Conservation (phyloP, 1,140 invertebrate genomes). For the Bombus balteatus region DNA sequence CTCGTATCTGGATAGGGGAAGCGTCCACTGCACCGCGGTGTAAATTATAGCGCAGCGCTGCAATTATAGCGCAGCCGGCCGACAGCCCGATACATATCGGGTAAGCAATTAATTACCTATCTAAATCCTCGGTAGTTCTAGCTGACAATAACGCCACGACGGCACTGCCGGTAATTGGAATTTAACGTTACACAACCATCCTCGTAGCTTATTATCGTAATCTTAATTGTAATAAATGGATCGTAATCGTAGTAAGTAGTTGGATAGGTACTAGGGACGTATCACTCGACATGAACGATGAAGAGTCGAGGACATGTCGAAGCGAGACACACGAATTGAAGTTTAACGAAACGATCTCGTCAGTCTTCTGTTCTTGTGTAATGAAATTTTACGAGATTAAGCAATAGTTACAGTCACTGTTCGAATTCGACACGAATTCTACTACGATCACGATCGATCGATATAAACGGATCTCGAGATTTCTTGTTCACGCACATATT, state of each 20-base stretch:
- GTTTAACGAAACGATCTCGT: too few relatives aligned
- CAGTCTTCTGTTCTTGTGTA: too few relatives aligned
- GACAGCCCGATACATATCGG: conserved; percentile 17
- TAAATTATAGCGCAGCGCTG: neutral
- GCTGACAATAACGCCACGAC: conserved; percentile 37
- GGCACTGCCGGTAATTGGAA: conserved; percentile 41
- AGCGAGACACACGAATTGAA: too few relatives aligned
- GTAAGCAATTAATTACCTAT: conserved; percentile 35
- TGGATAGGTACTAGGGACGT: neutral
- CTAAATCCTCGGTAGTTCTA: conserved; percentile 22
- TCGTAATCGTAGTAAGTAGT: conserved; percentile 49
- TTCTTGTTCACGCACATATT: too few relatives aligned
- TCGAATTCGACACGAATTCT: too few relatives aligned
- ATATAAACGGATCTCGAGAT: too few relatives aligned
- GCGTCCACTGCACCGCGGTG: neutral
- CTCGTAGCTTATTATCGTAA: conserved; percentile 44
- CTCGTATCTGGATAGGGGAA: neutral
- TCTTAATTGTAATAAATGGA: conserved; percentile 43
- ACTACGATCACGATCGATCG: too few relatives aligned
- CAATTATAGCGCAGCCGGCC: neutral
- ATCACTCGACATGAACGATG: neutral
- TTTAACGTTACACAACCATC: conserved; percentile 35
- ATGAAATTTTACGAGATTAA: too few relatives aligned
- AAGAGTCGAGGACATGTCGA: too few relatives aligned
- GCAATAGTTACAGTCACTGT: too few relatives aligned